phyloP scores from a whole-genome alignment of 2,113 vertebrate species.

The Neogale vison region DNA sequence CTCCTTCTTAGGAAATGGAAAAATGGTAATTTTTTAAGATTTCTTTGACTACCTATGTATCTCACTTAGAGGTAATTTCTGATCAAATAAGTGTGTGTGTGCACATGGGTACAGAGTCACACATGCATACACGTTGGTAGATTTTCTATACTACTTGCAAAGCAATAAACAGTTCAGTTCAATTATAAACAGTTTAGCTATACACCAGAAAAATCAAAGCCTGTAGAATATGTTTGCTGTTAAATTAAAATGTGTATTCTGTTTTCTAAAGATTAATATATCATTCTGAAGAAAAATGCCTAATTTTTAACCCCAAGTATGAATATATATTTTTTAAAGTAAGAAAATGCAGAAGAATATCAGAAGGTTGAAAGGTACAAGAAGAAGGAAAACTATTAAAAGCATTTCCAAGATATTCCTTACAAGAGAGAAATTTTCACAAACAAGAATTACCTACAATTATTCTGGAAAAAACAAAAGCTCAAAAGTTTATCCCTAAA shows the following conservation, averaged over 20 bases:
- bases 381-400: background rate
- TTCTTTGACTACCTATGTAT: background rate
- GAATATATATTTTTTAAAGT: background rate
- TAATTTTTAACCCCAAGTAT: slow-evolving; percentile 14
- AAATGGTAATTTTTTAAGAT: background rate
- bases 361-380: background rate
- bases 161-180: background rate
- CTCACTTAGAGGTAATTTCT: background rate
- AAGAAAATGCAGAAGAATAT: background rate
- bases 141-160: background rate
- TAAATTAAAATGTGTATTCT: slow-evolving; percentile 55
- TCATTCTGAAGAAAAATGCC: slow-evolving; percentile 44
- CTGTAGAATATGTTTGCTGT: slow-evolving; percentile 70
- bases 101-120: background rate
- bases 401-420: background rate
- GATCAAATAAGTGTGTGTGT: background rate
- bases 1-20: background rate
- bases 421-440: background rate
- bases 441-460: background rate
- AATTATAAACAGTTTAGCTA: slow-evolving; percentile 22
- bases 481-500: background rate
- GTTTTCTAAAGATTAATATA: slow-evolving; percentile 61
- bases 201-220: slow-evolving; percentile 60
- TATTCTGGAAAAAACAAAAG: slow-evolving; percentile 27
- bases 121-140: background rate